These are phyloP conservation scores for Antrozous pallidus DNA, from an alignment of 2,797 vertebrate genomes.

Conservation along the genomic window DNA sequence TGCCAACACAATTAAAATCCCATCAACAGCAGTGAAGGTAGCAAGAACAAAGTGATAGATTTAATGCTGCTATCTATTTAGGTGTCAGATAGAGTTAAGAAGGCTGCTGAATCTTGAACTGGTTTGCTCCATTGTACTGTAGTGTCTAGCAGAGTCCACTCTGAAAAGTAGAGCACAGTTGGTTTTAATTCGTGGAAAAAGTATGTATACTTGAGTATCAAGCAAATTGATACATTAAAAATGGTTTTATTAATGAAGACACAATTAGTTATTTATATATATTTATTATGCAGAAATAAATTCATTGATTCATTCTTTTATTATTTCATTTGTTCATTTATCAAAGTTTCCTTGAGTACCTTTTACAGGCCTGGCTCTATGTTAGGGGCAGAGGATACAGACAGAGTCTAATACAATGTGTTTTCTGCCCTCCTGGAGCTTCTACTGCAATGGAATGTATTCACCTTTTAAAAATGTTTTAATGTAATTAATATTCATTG, in stretches of 20 bases:
- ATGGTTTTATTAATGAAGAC: slow-evolving; percentile 30
- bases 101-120: slow-evolving; percentile 24
- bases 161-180: background rate
- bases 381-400: background rate
- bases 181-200: background rate
- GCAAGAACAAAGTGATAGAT: background rate
- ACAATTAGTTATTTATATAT: background rate
- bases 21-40: background rate
- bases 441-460: background rate
- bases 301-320: background rate
- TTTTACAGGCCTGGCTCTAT: background rate
- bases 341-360: background rate
- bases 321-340: background rate
- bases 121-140: background rate
- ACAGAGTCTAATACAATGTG: background rate
- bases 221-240: slow-evolving; percentile 4
- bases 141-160: background rate
- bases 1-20: slow-evolving; percentile 19
- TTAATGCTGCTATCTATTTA: background rate
- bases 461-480: slow-evolving; percentile 13
- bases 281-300: background rate
- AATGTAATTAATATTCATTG: background rate
- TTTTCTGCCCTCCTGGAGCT: background rate
- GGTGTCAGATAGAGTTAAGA: background rate
- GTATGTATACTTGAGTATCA: background rate